Percentiles rank a stretch among this genome's conserved stretches.
phyloP scores from a whole-genome alignment of 2,888 invertebrate genomes.

The Heliconius ethilla region DNA sequence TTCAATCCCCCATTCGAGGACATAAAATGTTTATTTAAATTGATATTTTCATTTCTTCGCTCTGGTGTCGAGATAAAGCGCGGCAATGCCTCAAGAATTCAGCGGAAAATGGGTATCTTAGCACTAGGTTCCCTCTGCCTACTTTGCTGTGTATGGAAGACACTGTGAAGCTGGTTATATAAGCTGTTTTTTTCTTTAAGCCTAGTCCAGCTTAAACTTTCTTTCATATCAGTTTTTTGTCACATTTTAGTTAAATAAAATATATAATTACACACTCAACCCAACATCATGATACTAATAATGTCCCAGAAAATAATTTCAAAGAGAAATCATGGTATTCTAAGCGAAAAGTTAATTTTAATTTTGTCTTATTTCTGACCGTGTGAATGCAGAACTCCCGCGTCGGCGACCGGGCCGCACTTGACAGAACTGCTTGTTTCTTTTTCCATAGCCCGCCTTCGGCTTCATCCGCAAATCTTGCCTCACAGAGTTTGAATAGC shows the following conservation, averaged over 20 bases:
- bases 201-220: not conserved
- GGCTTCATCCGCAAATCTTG: slow-evolving; percentile 46
- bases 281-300: slow-evolving; percentile 7
- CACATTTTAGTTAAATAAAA: not conserved
- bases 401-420: slow-evolving; percentile 37
- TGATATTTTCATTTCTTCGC: too few relatives aligned
- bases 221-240: not conserved
- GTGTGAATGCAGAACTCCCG: slow-evolving; percentile 35
- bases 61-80: too few relatives aligned
- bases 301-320: not conserved
- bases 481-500: slow-evolving; percentile 47
- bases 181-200: not conserved
- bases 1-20: too few relatives aligned
- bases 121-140: too few relatives aligned
- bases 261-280: slow-evolving; percentile 2
- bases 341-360: slow-evolving; percentile 23
- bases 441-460: slow-evolving; percentile 45
- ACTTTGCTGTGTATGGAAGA: too few relatives aligned
- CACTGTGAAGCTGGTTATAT: not conserved
- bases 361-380: slow-evolving; percentile 23
- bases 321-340: slow-evolving; percentile 2
- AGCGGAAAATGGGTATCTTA: too few relatives aligned
- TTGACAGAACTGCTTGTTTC: slow-evolving; percentile 38
- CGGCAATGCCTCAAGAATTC: too few relatives aligned
- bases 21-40: too few relatives aligned